These are phyloP conservation scores for Branchellion lobata DNA, from an alignment of 2,888 invertebrate species.

Conservation along the genomic window DNA sequence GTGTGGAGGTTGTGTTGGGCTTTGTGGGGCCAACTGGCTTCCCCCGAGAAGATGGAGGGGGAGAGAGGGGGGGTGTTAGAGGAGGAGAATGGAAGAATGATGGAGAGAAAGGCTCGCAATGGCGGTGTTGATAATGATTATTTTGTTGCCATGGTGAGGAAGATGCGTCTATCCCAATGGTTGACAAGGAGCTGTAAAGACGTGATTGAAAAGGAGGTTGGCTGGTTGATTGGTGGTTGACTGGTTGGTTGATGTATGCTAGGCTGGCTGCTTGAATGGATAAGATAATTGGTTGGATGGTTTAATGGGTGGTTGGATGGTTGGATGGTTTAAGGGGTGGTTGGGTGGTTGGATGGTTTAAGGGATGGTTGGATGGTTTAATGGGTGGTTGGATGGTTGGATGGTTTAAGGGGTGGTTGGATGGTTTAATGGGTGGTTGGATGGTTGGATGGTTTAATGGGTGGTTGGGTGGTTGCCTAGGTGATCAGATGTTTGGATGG, in stretches of 20 bases:
- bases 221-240: not conserved
- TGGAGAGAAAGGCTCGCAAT: not conserved
- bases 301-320: constrained; percentile 8
- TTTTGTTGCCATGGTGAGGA: constrained; percentile 60
- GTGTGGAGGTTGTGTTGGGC: constrained; percentile 76
- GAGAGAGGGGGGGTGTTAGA: constrained; percentile 60
- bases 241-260: too few relatives aligned
- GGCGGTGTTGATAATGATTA: constrained; percentile 16
- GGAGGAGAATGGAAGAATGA: not conserved
- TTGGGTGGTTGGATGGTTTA: not conserved
- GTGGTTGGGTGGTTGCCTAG: not conserved
- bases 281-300: not conserved
- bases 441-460: not conserved
- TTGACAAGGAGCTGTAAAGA: constrained; percentile 62
- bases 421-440: constrained; percentile 10
- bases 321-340: not conserved
- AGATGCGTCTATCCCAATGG: constrained; percentile 71
- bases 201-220: constrained; percentile 17
- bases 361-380: constrained; percentile 8
- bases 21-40: too few relatives aligned
- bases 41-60: constrained; percentile 70
- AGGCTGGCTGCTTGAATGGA: constrained; percentile 13
- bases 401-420: too few relatives aligned
- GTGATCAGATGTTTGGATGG: too few relatives aligned
- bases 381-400: not conserved